phyloP scores from a whole-genome alignment of 2,888 invertebrate genomes.

The Helleia helle region DNA sequence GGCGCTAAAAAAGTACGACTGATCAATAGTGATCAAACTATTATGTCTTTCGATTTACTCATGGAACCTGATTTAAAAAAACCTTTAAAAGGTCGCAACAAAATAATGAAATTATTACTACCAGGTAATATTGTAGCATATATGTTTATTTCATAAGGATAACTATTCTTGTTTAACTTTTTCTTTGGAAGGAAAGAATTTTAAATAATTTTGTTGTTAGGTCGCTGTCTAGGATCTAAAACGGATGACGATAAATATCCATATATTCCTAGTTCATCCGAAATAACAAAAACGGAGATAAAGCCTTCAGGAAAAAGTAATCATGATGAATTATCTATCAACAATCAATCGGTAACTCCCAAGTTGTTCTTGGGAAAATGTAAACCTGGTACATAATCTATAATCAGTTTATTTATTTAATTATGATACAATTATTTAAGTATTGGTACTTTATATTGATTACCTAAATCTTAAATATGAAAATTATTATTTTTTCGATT shows the following conservation, averaged over 20 bases:
- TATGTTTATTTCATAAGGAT: slow-evolving; percentile 9
- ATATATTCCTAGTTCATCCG: slow-evolving; percentile 29
- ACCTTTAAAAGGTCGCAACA: slow-evolving; percentile 30
- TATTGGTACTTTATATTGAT: neutral
- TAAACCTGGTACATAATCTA: slow-evolving; percentile 59
- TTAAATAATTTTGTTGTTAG: slow-evolving; percentile 26
- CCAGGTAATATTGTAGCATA: slow-evolving; percentile 29
- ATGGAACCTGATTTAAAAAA: slow-evolving; percentile 39
- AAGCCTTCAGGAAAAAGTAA: slow-evolving; percentile 21
- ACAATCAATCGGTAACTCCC: slow-evolving; percentile 21
- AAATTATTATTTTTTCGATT: slow-evolving; percentile 19
- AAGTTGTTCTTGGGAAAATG: slow-evolving; percentile 48
- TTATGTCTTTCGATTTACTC: slow-evolving; percentile 50
- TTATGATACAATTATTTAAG: neutral
- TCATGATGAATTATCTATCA: slow-evolving; percentile 6
- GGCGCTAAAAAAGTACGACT: slow-evolving; percentile 33
- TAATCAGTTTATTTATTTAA: slow-evolving; percentile 1
- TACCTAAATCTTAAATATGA: no score
- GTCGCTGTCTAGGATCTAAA: slow-evolving; percentile 36
- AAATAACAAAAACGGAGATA: slow-evolving; percentile 22
- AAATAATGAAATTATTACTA: slow-evolving; percentile 32
- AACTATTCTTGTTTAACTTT: no score
- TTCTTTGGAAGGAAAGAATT: no score
- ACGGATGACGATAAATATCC: slow-evolving; percentile 36
- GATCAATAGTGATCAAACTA: slow-evolving; percentile 51